Conservation (phyloP, 2,888 invertebrate genomes). For the Hypomecis punctinalis region DNA sequence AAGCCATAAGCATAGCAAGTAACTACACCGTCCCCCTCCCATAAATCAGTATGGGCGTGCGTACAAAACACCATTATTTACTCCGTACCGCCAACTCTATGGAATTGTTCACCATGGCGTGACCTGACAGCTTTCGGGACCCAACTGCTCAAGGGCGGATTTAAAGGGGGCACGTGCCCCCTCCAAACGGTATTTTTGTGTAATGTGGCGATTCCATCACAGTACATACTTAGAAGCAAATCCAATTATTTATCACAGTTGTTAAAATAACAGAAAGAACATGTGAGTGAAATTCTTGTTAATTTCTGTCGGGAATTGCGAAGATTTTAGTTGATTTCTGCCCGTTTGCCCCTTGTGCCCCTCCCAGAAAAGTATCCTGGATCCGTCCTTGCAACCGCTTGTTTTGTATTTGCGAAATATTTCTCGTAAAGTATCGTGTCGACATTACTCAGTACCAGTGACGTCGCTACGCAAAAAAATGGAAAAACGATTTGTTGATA, state of each 20-base stretch:
- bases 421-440: constrained; percentile 2
- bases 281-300: too few relatives aligned
- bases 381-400: not conserved
- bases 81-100: not conserved
- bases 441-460: constrained; percentile 6
- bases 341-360: too few relatives aligned
- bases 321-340: too few relatives aligned
- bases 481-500: not conserved
- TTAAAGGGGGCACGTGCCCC: too few relatives aligned
- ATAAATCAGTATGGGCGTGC: constrained; percentile 13
- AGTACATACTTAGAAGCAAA: too few relatives aligned
- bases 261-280: too few relatives aligned
- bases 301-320: too few relatives aligned
- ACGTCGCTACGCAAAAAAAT: constrained; percentile 3
- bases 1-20: not conserved
- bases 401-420: constrained; percentile 8
- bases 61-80: constrained; percentile 3
- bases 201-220: too few relatives aligned
- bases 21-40: not conserved
- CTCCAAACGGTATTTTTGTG: too few relatives aligned
- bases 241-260: too few relatives aligned
- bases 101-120: constrained; percentile 7
- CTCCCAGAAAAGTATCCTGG: too few relatives aligned
- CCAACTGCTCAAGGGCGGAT: not conserved
- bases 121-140: constrained; percentile 8